These are phyloP conservation scores for Standfussiana lucernea DNA, from an alignment of 2,888 invertebrate species.

Conservation along the genomic window DNA sequence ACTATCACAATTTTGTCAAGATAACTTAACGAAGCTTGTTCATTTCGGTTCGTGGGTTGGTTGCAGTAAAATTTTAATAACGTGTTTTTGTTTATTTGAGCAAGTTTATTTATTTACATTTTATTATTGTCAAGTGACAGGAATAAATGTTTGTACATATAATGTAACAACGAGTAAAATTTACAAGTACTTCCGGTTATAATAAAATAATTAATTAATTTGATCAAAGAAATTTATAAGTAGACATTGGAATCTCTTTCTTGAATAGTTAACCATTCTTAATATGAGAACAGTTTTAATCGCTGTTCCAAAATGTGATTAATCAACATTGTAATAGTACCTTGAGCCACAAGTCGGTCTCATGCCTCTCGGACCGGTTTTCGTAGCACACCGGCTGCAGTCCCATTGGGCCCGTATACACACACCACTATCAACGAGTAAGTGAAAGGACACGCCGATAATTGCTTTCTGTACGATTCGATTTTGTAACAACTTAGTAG, in stretches of 20 bases:
- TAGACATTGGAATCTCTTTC: slow-evolving; percentile 52
- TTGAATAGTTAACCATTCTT: slow-evolving; percentile 62
- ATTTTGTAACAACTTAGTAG: slow-evolving; percentile 80
- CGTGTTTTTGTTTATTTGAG: not conserved
- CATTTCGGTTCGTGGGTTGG: not conserved
- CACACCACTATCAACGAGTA: slow-evolving; percentile 78
- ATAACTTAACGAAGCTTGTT: not conserved
- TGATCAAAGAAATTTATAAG: slow-evolving; percentile 17
- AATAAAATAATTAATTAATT: slow-evolving; percentile 29
- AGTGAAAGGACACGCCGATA: slow-evolving; percentile 89
- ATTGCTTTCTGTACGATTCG: slow-evolving; percentile 86
- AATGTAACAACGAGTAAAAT: not conserved
- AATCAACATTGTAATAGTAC: slow-evolving; percentile 88
- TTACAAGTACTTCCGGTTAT: slow-evolving; percentile 6
- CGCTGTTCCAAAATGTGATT: slow-evolving; percentile 86
- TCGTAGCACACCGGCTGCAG: slow-evolving; percentile 84
- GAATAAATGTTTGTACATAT: not conserved
- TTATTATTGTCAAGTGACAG: not conserved
- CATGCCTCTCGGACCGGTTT: slow-evolving; percentile 88
- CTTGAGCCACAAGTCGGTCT: slow-evolving; percentile 87
- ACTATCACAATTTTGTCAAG: not conserved
- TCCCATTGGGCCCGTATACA: slow-evolving; percentile 81
- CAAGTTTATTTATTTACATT: not conserved
- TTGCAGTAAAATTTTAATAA: not conserved
- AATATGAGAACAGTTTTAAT: slow-evolving; percentile 79